Percentiles rank a stretch among this genome's conserved stretches.
phyloP scores from a whole-genome alignment of 2,797 vertebrate genomes.

The Phataginus tetradactyla region DNA sequence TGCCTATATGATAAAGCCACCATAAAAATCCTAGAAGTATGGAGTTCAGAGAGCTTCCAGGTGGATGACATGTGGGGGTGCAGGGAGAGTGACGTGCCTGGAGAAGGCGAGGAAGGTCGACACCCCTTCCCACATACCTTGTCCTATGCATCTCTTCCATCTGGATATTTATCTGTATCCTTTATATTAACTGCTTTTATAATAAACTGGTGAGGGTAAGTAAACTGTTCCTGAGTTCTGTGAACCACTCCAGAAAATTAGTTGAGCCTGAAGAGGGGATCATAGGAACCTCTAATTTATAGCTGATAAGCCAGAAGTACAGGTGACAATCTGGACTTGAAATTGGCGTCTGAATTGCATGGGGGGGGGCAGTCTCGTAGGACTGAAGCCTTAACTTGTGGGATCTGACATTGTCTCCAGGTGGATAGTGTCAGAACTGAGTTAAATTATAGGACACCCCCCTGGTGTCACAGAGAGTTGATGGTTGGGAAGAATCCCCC shows the following conservation, averaged over 20 bases:
- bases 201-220: not conserved
- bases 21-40: not conserved
- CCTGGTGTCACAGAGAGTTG: not conserved
- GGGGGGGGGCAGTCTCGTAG: not conserved
- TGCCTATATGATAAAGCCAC: no score
- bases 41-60: not conserved
- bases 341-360: not conserved
- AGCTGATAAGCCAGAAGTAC: not conserved
- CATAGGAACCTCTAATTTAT: not conserved
- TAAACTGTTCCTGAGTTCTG: not conserved
- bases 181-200: not conserved
- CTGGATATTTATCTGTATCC: not conserved
- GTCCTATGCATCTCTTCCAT: not conserved
- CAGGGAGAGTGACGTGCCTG: not conserved
- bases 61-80: no score
- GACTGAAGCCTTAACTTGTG: not conserved
- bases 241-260: not conserved
- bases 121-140: not conserved
- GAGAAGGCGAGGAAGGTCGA: no score
- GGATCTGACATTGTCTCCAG: not conserved
- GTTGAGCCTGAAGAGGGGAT: not conserved
- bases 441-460: not conserved
- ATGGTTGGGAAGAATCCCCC: not conserved
- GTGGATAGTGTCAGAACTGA: not conserved
- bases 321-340: not conserved